Evolutionary conservation across 2,888 invertebrate genomes (phyloP).

Genomic region (Napeogenes sylphis): DNA sequence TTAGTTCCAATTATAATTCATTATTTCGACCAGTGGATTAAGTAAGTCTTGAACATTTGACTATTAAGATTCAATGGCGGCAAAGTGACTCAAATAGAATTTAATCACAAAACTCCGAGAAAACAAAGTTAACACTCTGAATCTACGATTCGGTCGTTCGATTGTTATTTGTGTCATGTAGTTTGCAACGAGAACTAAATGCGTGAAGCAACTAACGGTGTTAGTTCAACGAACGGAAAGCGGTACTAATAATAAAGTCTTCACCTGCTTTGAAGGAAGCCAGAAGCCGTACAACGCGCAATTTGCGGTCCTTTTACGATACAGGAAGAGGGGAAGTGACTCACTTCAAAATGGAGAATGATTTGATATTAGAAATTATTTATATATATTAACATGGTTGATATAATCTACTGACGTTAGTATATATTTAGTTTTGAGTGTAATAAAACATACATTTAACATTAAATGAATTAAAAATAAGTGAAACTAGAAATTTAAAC

Average conservation of each 20-base stretch:
- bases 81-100: slow-evolving; percentile 1
- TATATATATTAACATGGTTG: background rate
- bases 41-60: too few species aligned
- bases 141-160: slow-evolving; percentile 38
- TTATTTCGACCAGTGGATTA: too few species aligned
- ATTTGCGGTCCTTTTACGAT: slow-evolving; percentile 43
- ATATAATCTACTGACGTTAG: background rate
- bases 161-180: slow-evolving; percentile 74
- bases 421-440: background rate
- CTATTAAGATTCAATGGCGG: background rate
- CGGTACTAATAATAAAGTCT: slow-evolving; percentile 68
- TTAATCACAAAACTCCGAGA: slow-evolving; percentile 21
- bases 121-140: slow-evolving; percentile 41
- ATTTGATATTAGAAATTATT: background rate
- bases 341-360: slow-evolving; percentile 11
- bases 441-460: background rate
- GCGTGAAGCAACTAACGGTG: slow-evolving; percentile 71
- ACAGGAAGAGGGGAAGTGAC: slow-evolving; percentile 37
- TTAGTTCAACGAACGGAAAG: slow-evolving; percentile 72
- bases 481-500: slow-evolving; percentile 43
- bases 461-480: slow-evolving; percentile 33
- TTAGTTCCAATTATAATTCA: too few species aligned
- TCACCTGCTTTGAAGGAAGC: slow-evolving; percentile 65
- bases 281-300: slow-evolving; percentile 40
- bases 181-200: slow-evolving; percentile 62